Percentiles rank a stretch among this genome's conserved stretches.
These are phyloP conservation scores for Scotopteryx bipunctaria DNA, from an alignment of 2,888 invertebrate species.

Conservation along the genomic window DNA sequence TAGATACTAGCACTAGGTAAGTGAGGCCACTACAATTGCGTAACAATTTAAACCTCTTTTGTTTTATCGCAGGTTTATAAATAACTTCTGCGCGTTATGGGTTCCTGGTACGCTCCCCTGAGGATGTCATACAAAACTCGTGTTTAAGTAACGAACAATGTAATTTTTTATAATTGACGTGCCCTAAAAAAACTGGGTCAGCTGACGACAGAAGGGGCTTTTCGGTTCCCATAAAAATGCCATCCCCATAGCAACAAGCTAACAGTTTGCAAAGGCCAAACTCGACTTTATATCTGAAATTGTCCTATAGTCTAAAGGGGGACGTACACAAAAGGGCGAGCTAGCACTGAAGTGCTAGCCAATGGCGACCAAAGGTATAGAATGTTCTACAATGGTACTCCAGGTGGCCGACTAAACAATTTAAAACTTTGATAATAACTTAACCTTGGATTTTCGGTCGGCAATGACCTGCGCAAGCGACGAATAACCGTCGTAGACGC, in stretches of 20 bases:
- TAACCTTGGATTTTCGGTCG: slow-evolving; percentile 65
- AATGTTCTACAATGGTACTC: slow-evolving; percentile 30
- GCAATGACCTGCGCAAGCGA: slow-evolving; percentile 66
- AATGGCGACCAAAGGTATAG: slow-evolving; percentile 11
- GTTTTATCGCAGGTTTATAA: slow-evolving; percentile 18
- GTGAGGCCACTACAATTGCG: slow-evolving; percentile 30
- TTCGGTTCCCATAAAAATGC: slow-evolving; percentile 17
- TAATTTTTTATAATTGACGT: slow-evolving; percentile 19
- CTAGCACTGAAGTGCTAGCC: slow-evolving; percentile 3
- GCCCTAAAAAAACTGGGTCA: slow-evolving; percentile 26
- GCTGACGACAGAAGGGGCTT: slow-evolving; percentile 6
- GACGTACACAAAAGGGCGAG: slow-evolving; percentile 15
- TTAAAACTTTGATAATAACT: slow-evolving; percentile 49
- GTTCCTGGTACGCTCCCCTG: slow-evolving; percentile 23
- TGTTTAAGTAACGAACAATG: slow-evolving; percentile 8
- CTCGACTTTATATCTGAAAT: slow-evolving; percentile 3
- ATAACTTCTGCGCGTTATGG: slow-evolving; percentile 2
- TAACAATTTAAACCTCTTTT: slow-evolving; percentile 28
- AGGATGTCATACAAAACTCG: slow-evolving; percentile 11
- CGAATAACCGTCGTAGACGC: slow-evolving; percentile 52
- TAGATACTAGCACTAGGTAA: slow-evolving; percentile 48
- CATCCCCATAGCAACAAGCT: slow-evolving; percentile 12
- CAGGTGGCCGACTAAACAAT: slow-evolving; percentile 30
- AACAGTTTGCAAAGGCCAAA: slow-evolving; percentile 9
- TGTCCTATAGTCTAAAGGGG: slow-evolving; percentile 10